Percentiles rank a stretch among this genome's conserved stretches.
Evolutionary conservation across 2,888 invertebrate species (phyloP).

Genomic region (Lottia scabra): DNA sequence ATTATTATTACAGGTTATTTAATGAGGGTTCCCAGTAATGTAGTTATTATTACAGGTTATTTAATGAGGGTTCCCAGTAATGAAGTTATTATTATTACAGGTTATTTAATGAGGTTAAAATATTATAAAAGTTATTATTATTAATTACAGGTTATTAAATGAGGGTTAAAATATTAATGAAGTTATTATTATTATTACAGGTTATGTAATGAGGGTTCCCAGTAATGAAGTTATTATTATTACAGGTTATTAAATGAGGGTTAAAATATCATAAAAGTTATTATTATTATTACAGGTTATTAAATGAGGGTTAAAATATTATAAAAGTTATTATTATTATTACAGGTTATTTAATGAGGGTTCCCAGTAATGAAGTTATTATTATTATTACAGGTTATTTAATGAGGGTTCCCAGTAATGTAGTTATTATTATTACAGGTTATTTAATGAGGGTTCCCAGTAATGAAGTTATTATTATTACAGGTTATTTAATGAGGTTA

Average conservation of each 20-base stretch:
- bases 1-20: constrained; percentile 58
- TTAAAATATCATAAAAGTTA: constrained; percentile 55
- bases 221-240: constrained; percentile 44
- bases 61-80: constrained; percentile 57
- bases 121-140: constrained; percentile 46
- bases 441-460: constrained; percentile 66
- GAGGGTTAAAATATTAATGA: constrained; percentile 61
- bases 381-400: constrained; percentile 57
- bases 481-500: constrained; percentile 61
- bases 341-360: constrained; percentile 66
- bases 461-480: constrained; percentile 58
- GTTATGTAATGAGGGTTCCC: constrained; percentile 66
- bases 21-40: constrained; percentile 62
- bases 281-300: constrained; percentile 56
- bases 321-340: too few species aligned
- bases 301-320: constrained; percentile 67
- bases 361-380: constrained; percentile 59
- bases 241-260: too few species aligned
- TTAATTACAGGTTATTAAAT: constrained; percentile 61
- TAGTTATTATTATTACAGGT: constrained; percentile 56
- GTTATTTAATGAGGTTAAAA: constrained; percentile 65
- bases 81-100: constrained; percentile 51
- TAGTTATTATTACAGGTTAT: constrained; percentile 61
- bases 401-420: constrained; percentile 62
- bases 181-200: constrained; percentile 52